phyloP scores from a whole-genome alignment of 2,888 invertebrate species.

The Carpatolechia fugitivella region DNA sequence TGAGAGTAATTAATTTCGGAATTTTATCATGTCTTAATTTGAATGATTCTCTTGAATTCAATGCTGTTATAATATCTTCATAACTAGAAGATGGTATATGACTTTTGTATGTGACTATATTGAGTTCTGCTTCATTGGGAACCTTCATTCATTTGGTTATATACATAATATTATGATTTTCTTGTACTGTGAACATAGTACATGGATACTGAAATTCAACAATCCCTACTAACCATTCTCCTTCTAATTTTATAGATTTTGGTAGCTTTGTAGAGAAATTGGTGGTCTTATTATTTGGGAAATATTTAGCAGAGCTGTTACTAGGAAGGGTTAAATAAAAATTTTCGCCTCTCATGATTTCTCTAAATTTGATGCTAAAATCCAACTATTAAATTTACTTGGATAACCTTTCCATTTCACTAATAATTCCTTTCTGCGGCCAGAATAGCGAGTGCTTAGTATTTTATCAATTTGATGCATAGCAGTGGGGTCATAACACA shows the following conservation, averaged over 20 bases:
- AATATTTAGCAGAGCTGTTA: conserved; percentile 26
- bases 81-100: conserved; percentile 28
- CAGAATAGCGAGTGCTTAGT: conserved; percentile 19
- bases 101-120: conserved; percentile 21
- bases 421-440: conserved; percentile 29
- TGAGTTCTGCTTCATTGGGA: conserved; percentile 16
- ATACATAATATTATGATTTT: conserved; percentile 20
- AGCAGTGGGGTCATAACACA: conserved; percentile 20
- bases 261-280: conserved; percentile 22
- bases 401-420: conserved; percentile 35
- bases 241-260: conserved; percentile 23
- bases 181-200: conserved; percentile 26
- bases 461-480: conserved; percentile 27
- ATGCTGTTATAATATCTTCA: conserved; percentile 22
- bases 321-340: conserved; percentile 27
- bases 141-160: conserved; percentile 19
- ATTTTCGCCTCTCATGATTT: conserved; percentile 25
- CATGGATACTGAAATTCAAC: conserved; percentile 21
- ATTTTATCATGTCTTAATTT: conserved; percentile 25
- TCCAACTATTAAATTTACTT: conserved; percentile 31
- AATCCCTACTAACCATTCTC: conserved; percentile 24
- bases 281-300: conserved; percentile 27
- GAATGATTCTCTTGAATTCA: conserved; percentile 23
- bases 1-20: conserved; percentile 15
- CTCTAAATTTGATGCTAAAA: conserved; percentile 21